These are phyloP conservation scores for Leucania comma DNA, from an alignment of 2,888 invertebrate genomes.

Conservation along the genomic window DNA sequence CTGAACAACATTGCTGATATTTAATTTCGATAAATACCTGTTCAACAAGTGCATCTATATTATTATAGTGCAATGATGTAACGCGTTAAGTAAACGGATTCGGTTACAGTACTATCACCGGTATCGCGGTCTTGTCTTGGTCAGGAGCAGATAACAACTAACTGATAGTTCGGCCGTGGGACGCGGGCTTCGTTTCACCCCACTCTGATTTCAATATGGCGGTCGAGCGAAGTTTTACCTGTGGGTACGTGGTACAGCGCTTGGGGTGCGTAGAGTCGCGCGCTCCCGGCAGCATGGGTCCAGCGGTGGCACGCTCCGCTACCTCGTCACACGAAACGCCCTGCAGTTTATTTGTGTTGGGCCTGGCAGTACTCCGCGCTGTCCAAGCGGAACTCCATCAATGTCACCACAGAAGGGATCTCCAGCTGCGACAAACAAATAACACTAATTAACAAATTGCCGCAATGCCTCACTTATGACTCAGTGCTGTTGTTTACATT, in stretches of 20 bases:
- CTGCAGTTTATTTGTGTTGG: slow-evolving; percentile 97
- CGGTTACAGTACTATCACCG: slow-evolving; percentile 51
- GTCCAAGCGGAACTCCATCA: slow-evolving; percentile 99
- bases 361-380: slow-evolving; percentile 99
- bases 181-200: slow-evolving; percentile 61
- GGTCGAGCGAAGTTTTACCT: slow-evolving; percentile 70
- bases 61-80: slow-evolving; percentile 65
- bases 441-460: slow-evolving; percentile 43
- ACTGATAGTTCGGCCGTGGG: slow-evolving; percentile 67
- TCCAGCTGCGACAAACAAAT: slow-evolving; percentile 93
- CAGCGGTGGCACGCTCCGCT: slow-evolving; percentile 76
- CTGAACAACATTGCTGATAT: slow-evolving; percentile 71
- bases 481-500: slow-evolving; percentile 45
- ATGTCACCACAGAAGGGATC: slow-evolving; percentile 97
- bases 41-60: slow-evolving; percentile 58
- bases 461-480: slow-evolving; percentile 25
- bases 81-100: slow-evolving; percentile 65
- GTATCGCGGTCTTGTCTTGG: slow-evolving; percentile 74
- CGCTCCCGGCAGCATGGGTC: slow-evolving; percentile 87
- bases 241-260: slow-evolving; percentile 80
- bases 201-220: slow-evolving; percentile 68
- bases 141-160: slow-evolving; percentile 77
- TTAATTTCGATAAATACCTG: slow-evolving; percentile 76
- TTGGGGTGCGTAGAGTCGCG: slow-evolving; percentile 80
- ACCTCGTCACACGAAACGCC: slow-evolving; percentile 78